A percentile compares a stretch with the other conserved stretches of the same genome.
Conservation (phyloP, 64 coral and sea anemone species). For the Exaiptasia diaphana region DNA sequence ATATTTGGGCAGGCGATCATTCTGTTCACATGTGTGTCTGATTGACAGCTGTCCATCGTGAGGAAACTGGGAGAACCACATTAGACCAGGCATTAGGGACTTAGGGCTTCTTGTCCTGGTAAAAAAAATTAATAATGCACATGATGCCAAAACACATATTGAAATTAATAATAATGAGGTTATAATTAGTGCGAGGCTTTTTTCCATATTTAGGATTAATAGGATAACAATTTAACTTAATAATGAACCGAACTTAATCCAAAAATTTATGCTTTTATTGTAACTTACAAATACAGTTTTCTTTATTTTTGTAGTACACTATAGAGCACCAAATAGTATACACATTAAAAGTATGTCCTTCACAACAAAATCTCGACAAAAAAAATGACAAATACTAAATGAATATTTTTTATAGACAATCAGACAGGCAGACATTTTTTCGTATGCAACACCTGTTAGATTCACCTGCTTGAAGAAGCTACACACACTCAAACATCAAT, state of each 20-base stretch:
- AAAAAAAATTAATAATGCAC: background rate
- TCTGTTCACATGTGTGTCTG: constrained; percentile 93
- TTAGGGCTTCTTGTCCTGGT: constrained; percentile 71
- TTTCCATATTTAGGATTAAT: background rate
- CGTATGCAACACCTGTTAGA: no score
- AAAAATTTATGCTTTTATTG: background rate
- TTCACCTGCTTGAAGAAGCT: no score
- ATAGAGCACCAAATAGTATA: no score
- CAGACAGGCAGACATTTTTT: no score
- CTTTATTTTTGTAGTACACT: no score
- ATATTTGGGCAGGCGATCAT: constrained; percentile 78
- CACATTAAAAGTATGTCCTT: no score
- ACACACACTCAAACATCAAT: no score
- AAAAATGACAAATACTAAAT: no score
- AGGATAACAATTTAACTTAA: background rate
- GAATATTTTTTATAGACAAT: no score
- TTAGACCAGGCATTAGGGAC: constrained; percentile 92
- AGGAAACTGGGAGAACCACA: constrained; percentile 86
- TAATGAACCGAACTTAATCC: background rate
- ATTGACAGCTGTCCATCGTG: constrained; percentile 75
- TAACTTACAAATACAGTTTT: background rate
- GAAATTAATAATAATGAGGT: background rate
- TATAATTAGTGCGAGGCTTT: background rate
- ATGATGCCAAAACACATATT: background rate
- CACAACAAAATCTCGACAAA: no score